Conservation (phyloP, 2,797 vertebrate species). For the Takifugu ocellatus region DNA sequence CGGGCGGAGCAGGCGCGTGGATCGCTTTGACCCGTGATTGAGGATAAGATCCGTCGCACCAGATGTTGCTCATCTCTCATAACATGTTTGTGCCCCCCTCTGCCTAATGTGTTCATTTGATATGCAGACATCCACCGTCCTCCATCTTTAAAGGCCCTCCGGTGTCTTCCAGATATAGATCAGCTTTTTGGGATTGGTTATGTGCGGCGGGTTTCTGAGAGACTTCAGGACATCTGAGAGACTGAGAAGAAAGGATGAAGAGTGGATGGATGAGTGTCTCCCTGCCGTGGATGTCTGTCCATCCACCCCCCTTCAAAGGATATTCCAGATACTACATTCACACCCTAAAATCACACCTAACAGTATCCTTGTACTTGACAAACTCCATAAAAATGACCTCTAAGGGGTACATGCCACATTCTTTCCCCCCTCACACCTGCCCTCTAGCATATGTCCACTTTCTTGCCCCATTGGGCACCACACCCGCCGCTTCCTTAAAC, state of each 20-base stretch:
- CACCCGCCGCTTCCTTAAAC: conserved; percentile 18
- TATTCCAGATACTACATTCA: too few relatives aligned
- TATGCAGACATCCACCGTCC: conserved; percentile 59
- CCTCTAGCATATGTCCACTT: too few relatives aligned
- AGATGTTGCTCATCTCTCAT: conserved; percentile 77
- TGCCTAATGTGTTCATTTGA: conserved; percentile 69
- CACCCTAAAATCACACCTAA: too few relatives aligned
- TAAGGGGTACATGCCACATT: too few relatives aligned
- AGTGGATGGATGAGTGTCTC: background rate
- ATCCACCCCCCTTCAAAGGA: background rate
- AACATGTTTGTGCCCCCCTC: conserved; percentile 73
- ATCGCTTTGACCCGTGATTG: conserved; percentile 32
- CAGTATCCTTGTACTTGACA: too few relatives aligned
- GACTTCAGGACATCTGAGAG: conserved; percentile 45
- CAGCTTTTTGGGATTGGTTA: conserved; percentile 52
- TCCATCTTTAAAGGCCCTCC: conserved; percentile 53
- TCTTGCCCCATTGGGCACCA: too few relatives aligned
- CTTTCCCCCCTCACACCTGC: too few relatives aligned
- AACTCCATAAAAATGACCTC: too few relatives aligned
- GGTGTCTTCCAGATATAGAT: conserved; percentile 64
- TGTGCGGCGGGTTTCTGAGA: conserved; percentile 58
- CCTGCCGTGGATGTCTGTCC: background rate
- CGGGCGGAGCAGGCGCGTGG: conserved; percentile 46
- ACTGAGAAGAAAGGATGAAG: conserved; percentile 19
- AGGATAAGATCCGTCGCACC: conserved; percentile 65